Evolutionary conservation across 2,888 invertebrate species (phyloP).

Genomic region (Clitarchus hookeri): DNA sequence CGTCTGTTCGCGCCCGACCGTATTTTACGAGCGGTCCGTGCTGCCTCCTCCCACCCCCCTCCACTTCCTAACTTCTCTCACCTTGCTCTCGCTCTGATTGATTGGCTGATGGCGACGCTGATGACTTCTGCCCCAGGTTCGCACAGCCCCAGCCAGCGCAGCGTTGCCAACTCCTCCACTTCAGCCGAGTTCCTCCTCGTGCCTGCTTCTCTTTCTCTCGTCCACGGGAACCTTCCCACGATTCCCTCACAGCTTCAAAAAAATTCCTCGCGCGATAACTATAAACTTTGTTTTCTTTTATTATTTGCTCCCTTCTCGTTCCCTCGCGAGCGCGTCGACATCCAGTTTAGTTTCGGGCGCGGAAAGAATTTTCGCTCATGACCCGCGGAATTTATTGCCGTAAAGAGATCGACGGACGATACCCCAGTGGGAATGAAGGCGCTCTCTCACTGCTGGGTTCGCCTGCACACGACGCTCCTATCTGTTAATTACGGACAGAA

Average conservation of each 20-base stretch:
- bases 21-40: neutral
- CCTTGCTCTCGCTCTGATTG: neutral
- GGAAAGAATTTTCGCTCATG: too few relatives aligned
- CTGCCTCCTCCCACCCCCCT: neutral
- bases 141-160: neutral
- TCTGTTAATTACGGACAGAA: neutral
- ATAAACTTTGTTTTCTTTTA: neutral
- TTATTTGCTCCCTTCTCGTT: neutral
- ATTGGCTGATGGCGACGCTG: neutral
- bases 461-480: neutral
- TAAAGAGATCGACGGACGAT: neutral
- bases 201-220: neutral
- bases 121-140: constrained; percentile 1
- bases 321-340: neutral
- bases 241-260: too few relatives aligned
- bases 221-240: neutral
- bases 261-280: too few relatives aligned
- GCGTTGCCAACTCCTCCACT: neutral
- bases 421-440: neutral
- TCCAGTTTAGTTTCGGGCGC: neutral
- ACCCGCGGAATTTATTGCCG: neutral
- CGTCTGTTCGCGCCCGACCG: neutral
- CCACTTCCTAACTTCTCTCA: neutral
- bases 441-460: neutral
- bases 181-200: neutral